Evolutionary conservation across 2,797 vertebrate species (phyloP).

Genomic region (Amblyraja radiata): DNA sequence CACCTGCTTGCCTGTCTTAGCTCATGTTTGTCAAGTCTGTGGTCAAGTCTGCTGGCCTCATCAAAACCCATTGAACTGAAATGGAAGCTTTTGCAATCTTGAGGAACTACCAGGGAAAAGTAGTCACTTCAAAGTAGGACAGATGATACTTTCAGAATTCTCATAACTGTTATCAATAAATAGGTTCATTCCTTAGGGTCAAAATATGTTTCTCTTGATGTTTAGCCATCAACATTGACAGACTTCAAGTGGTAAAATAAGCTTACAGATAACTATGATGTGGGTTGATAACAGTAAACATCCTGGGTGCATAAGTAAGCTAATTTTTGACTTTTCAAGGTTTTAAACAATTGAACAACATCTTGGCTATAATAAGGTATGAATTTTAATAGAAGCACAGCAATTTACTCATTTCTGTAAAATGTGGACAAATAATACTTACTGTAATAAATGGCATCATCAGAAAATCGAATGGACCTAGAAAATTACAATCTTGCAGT

Average conservation of each 20-base stretch:
- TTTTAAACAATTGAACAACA: not conserved
- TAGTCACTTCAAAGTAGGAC: not conserved
- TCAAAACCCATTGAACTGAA: too few species aligned
- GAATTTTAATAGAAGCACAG: not conserved
- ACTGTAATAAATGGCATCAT: not conserved
- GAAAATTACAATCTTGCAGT: not conserved
- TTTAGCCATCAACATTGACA: not conserved
- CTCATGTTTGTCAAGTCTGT: too few species aligned
- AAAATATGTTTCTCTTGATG: not conserved
- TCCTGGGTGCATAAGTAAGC: not conserved
- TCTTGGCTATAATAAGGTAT: not conserved
- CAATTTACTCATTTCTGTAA: not conserved
- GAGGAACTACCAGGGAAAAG: too few species aligned
- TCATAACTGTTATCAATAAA: not conserved
- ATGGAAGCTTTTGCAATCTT: too few species aligned
- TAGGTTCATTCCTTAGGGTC: not conserved
- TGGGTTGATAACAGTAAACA: not conserved
- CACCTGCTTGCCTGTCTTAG: too few species aligned
- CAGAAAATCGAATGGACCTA: not conserved
- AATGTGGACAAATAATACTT: not conserved
- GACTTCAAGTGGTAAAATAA: not conserved
- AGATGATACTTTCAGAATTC: not conserved
- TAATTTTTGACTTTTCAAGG: not conserved
- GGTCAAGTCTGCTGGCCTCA: too few species aligned
- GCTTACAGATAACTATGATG: not conserved